Evolutionary conservation across 2,888 invertebrate genomes (phyloP).

Genomic region (Pediacus dermestoides): DNA sequence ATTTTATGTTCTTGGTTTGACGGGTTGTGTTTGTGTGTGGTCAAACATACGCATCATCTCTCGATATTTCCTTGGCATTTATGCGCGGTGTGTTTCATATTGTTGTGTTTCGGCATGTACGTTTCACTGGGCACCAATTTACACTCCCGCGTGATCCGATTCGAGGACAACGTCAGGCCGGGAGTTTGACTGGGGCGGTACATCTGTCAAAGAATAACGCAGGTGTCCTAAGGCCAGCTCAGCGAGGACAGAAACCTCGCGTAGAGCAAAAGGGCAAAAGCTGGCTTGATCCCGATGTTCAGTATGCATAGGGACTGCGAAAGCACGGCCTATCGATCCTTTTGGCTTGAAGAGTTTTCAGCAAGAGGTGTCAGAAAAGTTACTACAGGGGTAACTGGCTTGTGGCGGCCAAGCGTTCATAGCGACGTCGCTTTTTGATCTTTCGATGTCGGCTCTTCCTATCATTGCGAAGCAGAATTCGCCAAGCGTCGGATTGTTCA

Average conservation of each 20-base stretch:
- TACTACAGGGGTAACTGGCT: conserved; percentile 69
- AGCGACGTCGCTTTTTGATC: conserved; percentile 69
- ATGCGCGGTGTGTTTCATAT: conserved; percentile 4
- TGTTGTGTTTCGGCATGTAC: conserved; percentile 9
- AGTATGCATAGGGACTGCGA: conserved; percentile 49
- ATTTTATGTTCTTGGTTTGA: too few species aligned
- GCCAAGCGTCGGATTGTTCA: conserved; percentile 69
- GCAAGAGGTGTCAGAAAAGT: conserved; percentile 70
- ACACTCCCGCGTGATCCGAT: conserved; percentile 27
- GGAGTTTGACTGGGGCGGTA: conserved; percentile 54
- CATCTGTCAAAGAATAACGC: conserved; percentile 58
- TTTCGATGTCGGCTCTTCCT: conserved; percentile 73
- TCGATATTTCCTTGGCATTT: too few species aligned
- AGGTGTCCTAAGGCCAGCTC: conserved; percentile 58
- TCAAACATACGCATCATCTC: too few species aligned
- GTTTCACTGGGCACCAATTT: conserved; percentile 18
- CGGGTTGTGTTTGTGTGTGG: too few species aligned
- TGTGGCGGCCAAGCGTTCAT: conserved; percentile 63
- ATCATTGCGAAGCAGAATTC: conserved; percentile 71
- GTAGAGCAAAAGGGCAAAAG: conserved; percentile 69
- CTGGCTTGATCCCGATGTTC: conserved; percentile 65
- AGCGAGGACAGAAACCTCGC: conserved; percentile 67
- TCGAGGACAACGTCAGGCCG: conserved; percentile 52
- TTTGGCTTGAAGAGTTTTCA: conserved; percentile 36
- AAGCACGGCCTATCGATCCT: conserved; percentile 36